Conservation (phyloP, 2,113 vertebrate genomes). For the Epinephelus moara region DNA sequence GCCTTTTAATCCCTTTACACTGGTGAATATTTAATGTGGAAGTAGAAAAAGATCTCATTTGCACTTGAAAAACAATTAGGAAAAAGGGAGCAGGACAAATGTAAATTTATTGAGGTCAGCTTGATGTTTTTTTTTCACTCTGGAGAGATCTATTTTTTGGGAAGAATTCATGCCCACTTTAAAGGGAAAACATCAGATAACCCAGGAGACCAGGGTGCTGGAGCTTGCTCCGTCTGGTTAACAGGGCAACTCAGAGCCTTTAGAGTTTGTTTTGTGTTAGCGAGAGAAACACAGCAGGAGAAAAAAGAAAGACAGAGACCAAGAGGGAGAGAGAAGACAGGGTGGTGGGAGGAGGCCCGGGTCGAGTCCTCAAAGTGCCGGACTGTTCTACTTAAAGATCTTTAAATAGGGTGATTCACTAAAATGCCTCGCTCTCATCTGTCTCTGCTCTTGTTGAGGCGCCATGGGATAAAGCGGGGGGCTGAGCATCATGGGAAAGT, state of each 20-base stretch:
- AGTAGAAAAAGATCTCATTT: conserved; percentile 33
- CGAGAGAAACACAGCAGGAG: conserved; percentile 19
- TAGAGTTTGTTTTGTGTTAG: conserved; percentile 49
- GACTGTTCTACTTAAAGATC: conserved; percentile 81
- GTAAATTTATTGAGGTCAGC: conserved; percentile 58
- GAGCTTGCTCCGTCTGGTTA: conserved; percentile 27
- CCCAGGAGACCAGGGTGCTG: neutral
- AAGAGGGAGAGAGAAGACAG: conserved; percentile 38
- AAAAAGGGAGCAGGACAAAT: conserved; percentile 49
- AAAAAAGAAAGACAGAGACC: conserved; percentile 23
- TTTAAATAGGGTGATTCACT: conserved; percentile 81
- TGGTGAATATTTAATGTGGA: conserved; percentile 59
- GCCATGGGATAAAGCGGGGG: conserved; percentile 39
- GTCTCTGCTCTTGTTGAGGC: conserved; percentile 64
- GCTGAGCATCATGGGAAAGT: conserved; percentile 66
- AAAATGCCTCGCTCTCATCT: conserved; percentile 66
- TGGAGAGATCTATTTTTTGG: conserved; percentile 24
- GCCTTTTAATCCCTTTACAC: conserved; percentile 45
- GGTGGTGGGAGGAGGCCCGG: conserved; percentile 45
- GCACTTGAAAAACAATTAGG: conserved; percentile 57
- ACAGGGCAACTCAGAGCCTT: conserved; percentile 11
- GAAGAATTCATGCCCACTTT: neutral
- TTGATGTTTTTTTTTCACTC: conserved; percentile 38
- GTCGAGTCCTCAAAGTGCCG: conserved; percentile 76
- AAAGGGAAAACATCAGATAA: conserved; percentile 46